A percentile compares a stretch with the other conserved stretches of the same genome.
These are phyloP conservation scores for Acanthis flammea DNA, from an alignment of 2,797 vertebrate species.

Conservation along the genomic window DNA sequence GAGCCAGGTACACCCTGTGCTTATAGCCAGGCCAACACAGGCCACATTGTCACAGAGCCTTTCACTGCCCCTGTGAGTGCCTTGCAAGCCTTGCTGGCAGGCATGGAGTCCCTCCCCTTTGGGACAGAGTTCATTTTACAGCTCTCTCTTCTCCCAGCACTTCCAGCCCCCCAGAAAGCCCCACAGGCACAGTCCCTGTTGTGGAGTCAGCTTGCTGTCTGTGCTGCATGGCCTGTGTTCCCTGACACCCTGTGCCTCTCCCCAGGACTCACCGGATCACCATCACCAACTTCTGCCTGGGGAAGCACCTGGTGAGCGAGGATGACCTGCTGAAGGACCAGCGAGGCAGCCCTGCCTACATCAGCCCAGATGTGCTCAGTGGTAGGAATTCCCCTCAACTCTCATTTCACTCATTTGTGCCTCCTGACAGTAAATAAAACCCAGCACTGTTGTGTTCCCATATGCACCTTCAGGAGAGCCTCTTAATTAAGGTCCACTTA, in stretches of 20 bases:
- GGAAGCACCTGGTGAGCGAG: slow-evolving; percentile 97
- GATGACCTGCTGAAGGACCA: slow-evolving; percentile 98
- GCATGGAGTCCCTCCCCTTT: not conserved
- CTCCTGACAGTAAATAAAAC: not conserved
- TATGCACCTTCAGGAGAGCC: not conserved
- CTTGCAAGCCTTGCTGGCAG: not conserved
- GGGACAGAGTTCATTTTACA: not conserved
- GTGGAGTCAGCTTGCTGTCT: not conserved
- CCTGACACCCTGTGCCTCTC: not conserved
- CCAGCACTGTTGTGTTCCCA: not conserved
- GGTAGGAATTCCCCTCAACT: slow-evolving; percentile 72
- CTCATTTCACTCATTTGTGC: not conserved
- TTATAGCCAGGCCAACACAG: not conserved
- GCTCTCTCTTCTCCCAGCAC: not conserved
- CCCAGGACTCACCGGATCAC: slow-evolving; percentile 95
- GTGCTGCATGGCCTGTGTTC: not conserved
- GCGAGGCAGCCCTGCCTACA: slow-evolving; percentile 97
- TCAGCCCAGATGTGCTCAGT: slow-evolving; percentile 96
- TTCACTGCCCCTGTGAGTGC: not conserved
- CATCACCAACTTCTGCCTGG: slow-evolving; percentile 98
- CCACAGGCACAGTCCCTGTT: not conserved
- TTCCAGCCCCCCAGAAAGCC: not conserved
- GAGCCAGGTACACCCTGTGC: not conserved
- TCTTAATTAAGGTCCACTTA: not conserved
- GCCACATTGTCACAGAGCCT: not conserved